A percentile compares a stretch with the other conserved stretches of the same genome.
phyloP scores from a whole-genome alignment of 2,888 invertebrate species.

The Zootermopsis nevadensis region DNA sequence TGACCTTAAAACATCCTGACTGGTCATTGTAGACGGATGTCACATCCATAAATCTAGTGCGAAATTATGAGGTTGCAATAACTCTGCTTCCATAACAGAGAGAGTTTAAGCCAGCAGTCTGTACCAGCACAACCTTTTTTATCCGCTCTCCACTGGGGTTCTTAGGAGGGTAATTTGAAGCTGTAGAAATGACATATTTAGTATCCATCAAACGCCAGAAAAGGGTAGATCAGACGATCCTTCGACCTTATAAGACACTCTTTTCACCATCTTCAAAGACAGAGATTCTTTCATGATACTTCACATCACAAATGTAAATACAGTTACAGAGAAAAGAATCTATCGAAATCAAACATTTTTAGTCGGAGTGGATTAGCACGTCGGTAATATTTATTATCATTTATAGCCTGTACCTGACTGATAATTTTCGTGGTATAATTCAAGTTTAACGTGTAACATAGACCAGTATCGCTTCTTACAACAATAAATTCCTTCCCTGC shows the following conservation, averaged over 20 bases:
- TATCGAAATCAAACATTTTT: no score
- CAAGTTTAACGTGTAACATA: no score
- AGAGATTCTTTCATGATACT: no score
- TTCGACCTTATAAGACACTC: neutral
- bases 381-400: no score
- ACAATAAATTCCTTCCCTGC: no score
- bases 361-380: no score
- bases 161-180: slow-evolving; percentile 16
- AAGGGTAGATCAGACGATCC: neutral
- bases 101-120: neutral
- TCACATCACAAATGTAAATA: no score
- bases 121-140: neutral
- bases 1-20: slow-evolving; percentile 4
- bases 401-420: no score
- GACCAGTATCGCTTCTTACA: no score
- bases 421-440: no score
- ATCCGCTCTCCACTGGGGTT: slow-evolving; percentile 1
- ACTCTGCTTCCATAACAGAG: neutral
- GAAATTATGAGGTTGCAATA: slow-evolving; percentile 28
- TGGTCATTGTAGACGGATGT: slow-evolving; percentile 18
- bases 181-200: slow-evolving; percentile 24
- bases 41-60: slow-evolving; percentile 3
- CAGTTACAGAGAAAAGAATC: no score
- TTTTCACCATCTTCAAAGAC: neutral
- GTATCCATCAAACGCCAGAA: slow-evolving; percentile 23